Evolutionary conservation across 2,888 invertebrate genomes (phyloP).

Genomic region (Incurvaria masculella): DNA sequence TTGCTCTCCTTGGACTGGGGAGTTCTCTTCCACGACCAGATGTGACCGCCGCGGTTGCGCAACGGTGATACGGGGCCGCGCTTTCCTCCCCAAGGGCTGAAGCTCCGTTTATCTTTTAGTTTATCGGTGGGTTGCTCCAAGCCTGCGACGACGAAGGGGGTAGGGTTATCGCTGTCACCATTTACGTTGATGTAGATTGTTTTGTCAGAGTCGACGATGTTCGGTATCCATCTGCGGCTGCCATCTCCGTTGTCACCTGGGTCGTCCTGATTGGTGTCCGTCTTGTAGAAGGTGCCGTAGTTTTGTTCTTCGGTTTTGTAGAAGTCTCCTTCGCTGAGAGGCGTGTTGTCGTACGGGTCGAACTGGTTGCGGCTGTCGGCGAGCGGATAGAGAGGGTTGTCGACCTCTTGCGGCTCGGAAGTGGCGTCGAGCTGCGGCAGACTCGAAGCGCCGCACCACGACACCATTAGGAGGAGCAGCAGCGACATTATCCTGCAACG

Average conservation of each 20-base stretch:
- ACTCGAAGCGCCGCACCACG: constrained; percentile 37
- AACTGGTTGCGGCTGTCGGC: constrained; percentile 28
- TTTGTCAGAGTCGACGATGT: constrained; percentile 28
- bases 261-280: constrained; percentile 19
- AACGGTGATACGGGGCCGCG: no score
- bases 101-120: constrained; percentile 32
- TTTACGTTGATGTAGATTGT: constrained; percentile 25
- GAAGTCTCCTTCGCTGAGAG: constrained; percentile 18
- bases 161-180: constrained; percentile 17
- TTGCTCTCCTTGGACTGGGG: constrained; percentile 34
- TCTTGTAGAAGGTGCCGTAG: background rate
- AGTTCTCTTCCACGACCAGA: constrained; percentile 44
- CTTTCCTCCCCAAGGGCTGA: constrained; percentile 50
- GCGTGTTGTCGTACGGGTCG: constrained; percentile 14
- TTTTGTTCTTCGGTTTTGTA: constrained; percentile 19
- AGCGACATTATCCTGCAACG: constrained; percentile 40
- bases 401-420: no score
- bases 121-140: constrained; percentile 19
- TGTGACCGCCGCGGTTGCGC: constrained; percentile 29
- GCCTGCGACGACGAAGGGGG: constrained; percentile 24
- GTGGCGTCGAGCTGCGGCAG: constrained; percentile 31
- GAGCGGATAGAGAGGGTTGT: constrained; percentile 23
- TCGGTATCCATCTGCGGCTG: constrained; percentile 27
- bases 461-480: constrained; percentile 36
- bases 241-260: constrained; percentile 18